Evolutionary conservation across 2,888 invertebrate genomes (phyloP).

Genomic region (Chaetogeoica ovagalla): DNA sequence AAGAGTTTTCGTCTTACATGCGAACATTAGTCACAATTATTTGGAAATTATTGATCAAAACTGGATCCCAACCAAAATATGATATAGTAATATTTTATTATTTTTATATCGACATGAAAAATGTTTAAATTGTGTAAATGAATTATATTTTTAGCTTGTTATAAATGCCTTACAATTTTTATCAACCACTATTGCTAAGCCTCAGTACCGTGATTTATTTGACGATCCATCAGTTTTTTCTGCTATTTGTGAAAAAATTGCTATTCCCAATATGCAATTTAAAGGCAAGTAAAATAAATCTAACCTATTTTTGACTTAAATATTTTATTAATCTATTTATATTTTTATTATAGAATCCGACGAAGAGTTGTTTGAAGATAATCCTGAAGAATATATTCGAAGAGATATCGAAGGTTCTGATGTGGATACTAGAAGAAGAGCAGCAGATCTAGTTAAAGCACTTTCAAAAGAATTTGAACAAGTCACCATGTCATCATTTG

Average conservation of each 20-base stretch:
- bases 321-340: slow-evolving; percentile 17
- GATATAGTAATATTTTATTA: slow-evolving; percentile 70
- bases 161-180: slow-evolving; percentile 95
- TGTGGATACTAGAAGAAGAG: slow-evolving; percentile 91
- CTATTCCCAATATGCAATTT: slow-evolving; percentile 97
- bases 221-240: slow-evolving; percentile 84
- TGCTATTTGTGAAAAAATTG: slow-evolving; percentile 95
- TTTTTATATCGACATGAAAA: not conserved
- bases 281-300: slow-evolving; percentile 67
- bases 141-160: slow-evolving; percentile 72
- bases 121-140: not conserved
- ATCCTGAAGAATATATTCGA: slow-evolving; percentile 95
- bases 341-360: slow-evolving; percentile 71
- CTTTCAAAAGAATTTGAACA: slow-evolving; percentile 85
- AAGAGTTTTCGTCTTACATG: slow-evolving; percentile 90
- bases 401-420: slow-evolving; percentile 98
- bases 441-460: slow-evolving; percentile 94
- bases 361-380: slow-evolving; percentile 95
- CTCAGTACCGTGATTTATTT: slow-evolving; percentile 84
- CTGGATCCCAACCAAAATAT: slow-evolving; percentile 83
- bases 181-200: slow-evolving; percentile 89
- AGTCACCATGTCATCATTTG: slow-evolving; percentile 84
- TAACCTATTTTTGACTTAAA: slow-evolving; percentile 37
- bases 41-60: slow-evolving; percentile 86
- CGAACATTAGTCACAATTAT: slow-evolving; percentile 91